Evolutionary conservation across 2,113 vertebrate species (phyloP).

Genomic region (Eolophus roseicapilla): DNA sequence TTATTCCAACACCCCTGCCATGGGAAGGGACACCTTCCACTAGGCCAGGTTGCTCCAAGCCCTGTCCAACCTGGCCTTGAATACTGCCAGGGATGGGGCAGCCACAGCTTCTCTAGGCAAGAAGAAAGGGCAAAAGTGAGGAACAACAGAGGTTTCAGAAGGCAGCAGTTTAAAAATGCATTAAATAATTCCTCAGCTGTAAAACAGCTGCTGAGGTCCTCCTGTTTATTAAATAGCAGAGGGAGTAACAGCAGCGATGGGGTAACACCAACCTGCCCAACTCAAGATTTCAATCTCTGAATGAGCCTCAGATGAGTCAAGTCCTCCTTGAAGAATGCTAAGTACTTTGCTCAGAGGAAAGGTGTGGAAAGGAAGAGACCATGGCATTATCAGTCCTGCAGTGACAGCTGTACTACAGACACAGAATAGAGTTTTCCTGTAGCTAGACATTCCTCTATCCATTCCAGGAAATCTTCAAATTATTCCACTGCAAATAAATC

Average conservation of each 20-base stretch:
- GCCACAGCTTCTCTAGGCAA: background rate
- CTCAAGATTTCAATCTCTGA: background rate
- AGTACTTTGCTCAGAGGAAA: background rate
- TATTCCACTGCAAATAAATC: background rate
- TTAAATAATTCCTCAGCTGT: background rate
- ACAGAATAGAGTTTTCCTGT: background rate
- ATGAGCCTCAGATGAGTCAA: background rate
- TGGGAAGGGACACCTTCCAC: background rate
- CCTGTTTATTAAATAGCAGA: accelerated
- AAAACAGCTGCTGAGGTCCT: background rate
- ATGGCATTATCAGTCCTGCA: background rate
- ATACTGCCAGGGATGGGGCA: background rate
- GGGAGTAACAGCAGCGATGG: background rate
- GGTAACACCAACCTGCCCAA: background rate
- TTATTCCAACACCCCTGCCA: background rate
- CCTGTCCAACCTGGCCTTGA: background rate
- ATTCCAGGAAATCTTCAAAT: background rate
- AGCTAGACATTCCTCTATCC: background rate
- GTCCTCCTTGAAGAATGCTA: background rate
- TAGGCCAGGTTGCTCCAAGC: background rate
- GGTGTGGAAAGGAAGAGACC: background rate
- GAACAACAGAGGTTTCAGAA: background rate
- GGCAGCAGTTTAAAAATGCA: background rate
- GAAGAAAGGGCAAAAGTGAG: background rate
- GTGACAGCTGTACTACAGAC: background rate